A percentile compares a stretch with the other conserved stretches of the same genome.
Conservation (phyloP, 92 coral and sea anemone genomes). For the Virgularia gustaviana region DNA sequence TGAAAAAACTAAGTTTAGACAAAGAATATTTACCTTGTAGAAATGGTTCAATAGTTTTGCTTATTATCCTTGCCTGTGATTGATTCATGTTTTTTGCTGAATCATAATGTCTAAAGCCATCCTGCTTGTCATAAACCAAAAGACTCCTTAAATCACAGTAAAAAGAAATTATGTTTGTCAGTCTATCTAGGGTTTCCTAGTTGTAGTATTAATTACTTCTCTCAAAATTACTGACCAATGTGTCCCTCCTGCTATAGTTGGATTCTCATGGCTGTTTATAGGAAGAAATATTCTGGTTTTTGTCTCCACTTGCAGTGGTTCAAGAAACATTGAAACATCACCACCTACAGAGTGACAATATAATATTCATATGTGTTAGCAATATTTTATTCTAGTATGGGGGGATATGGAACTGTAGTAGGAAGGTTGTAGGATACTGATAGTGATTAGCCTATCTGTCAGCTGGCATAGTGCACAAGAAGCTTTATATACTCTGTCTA, state of each 20-base stretch:
- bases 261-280: conserved; percentile 71
- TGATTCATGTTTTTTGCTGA: conserved; percentile 49
- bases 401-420: background rate
- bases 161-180: background rate
- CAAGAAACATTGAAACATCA: conserved; percentile 70
- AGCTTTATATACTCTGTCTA: background rate
- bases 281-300: conserved; percentile 65
- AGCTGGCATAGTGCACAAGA: background rate
- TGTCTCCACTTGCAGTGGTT: conserved; percentile 66
- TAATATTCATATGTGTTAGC: background rate
- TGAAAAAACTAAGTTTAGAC: background rate
- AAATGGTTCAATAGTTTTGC: conserved; percentile 55
- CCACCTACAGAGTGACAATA: conserved; percentile 35
- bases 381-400: background rate
- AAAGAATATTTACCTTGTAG: conserved; percentile 37
- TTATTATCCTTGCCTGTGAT: conserved; percentile 58
- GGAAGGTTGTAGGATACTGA: background rate
- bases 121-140: conserved; percentile 55
- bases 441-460: background rate
- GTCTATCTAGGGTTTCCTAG: background rate
- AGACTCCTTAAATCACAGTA: conserved; percentile 65
- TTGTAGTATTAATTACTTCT: background rate
- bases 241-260: conserved; percentile 68
- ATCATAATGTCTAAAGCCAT: conserved; percentile 75
- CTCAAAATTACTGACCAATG: conserved; percentile 65